Evolutionary conservation across 1,140 invertebrate species (phyloP), one percentile per base, ranked within the genome.

Genomic region (Hesperophylax magnus): DNA sequence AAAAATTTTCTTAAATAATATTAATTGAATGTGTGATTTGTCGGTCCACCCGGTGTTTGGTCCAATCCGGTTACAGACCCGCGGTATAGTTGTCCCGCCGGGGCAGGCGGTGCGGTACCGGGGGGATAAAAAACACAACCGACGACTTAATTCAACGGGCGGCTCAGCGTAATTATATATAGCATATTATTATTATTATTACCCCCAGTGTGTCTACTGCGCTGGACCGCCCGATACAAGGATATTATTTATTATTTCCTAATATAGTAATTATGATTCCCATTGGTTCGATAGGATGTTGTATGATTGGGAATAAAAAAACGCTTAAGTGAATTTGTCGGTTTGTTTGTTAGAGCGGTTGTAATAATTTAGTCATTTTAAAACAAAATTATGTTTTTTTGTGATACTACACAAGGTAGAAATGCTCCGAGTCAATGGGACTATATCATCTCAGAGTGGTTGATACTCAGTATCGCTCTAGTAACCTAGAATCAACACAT

Each of bases 241-340:
- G 11, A 67, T 14, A 47, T 31, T 67, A 67, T 67, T 67, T 27
- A 27, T 65, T 65, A 65, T 67, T 31, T 67, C 63, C 8, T 67
- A 67, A 67, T 67, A 67, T 67, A 67, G 63, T 67, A 27, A 67
- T 67, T 67, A 17, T 15, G 17, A 67, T 67, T 24, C 0, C 18
- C 18, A 24, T 24, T 20, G 58, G 18, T 47, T 47, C 39, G 39
- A 47, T 47, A 34, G 39, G 39, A 47, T 47, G 39, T 14, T 47
- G 39, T 0, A 47, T 47, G 39, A 47, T 47, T 47, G 39, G 39
- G 11, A 11, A 14, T 1, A 11, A 47, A 47, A 47, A 47, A 14
- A 47, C 34, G 7, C 34, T 14, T 47, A 47, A 47, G 11, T 47
- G 34, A 47, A 47, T 14, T 47, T 47, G 39, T 47, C 8, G 3